Evolutionary conservation across 2,888 invertebrate species (phyloP), one percentile per base, ranked within the genome.

Genomic region (Zhuqinia jingwanae): DNA sequence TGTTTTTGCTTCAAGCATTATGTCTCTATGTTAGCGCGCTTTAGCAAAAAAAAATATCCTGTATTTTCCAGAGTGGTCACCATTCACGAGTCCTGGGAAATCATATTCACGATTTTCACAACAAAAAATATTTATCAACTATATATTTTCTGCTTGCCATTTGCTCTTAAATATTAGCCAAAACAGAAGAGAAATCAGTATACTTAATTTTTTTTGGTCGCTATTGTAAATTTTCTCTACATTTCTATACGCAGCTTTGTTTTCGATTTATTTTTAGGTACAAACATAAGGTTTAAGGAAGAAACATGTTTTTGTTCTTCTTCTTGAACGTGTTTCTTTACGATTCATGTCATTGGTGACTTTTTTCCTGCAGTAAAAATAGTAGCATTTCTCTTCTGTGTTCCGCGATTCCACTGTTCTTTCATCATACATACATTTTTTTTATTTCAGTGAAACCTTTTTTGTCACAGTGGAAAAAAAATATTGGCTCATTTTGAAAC

Each of bases 61-160:
- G 70, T 81, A 87, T 81, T 81, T 86, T 79, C 68, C 68, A 20
- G 36, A 30, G 42, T 42, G 53, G 56, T 70, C 30, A 85, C 78
- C 30, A 42, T 47, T 8, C 3, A 36, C 36, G 8, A 36, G 36
- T 25, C 15, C 13, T 8, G 45, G 68, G 45, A 30, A 76, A 45
- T 20, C 27, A 42, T 42, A 50, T 79, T 73, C 56, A 27, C 27
- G 36, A 70, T 20, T 25, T 56, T 76, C 20, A 56, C 8, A 0
- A 8, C 17, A 20, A 8, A 17, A 17, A 50, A 8, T 15, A n/a
- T 27, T 27, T 65, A 65, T 65, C 60, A 42, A 56, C 63, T 47
- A 60, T n/a, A n/a, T n/a, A 50, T 30, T 42, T 22, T 5, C 10
- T 60, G 5, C 25, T 13, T 30, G 30, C 60, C 65, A 42, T 65